Evolutionary conservation across 2,888 invertebrate genomes (phyloP), one percentile per base, ranked within the genome.

Genomic region (Apamea sordens): DNA sequence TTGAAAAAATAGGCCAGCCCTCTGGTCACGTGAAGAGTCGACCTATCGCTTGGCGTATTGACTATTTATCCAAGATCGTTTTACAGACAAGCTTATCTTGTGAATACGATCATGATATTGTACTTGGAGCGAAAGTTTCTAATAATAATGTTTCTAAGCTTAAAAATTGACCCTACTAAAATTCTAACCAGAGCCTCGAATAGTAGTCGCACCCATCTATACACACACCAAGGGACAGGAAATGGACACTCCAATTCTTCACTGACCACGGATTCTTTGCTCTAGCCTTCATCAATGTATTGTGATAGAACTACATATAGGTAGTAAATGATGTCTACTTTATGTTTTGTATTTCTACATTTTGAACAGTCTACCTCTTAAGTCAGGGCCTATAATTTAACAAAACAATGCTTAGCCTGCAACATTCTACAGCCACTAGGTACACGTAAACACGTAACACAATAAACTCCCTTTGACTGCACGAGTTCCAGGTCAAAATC

Each of bases 351-450:
- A 41, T 50, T 41, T 50, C 10, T 5, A 59, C 0, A n/a, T 59
- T 21, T 15, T 5, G 32, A 61, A 53, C 53, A 44, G 76, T 65
- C 80, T 80, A 6, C 75, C 6, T 21, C 83, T 83, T 83, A 83
- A 83, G 24, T 71, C 3, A n/a, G 24, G 7, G 5, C 50, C 21
- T 36, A 10, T 65, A 63, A 84, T 84, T 77, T 59, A 68, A 11
- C 44, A 71, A 73, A 82, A 74, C 41, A 71, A 50, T 61, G 24
- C 18, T 53, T 77, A 47, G 8, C 32, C 61, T 5, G 13, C 59
- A 65, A 53, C 2, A 64, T 44, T 70, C 53, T 50, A 2, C 10
- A 53, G 47, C 28, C 8, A 67, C 2, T 44, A 56, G 24, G 10
- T 10, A 53, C 64, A n/a, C 15, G 13, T 11, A 13, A n/a, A 50